Conservation (phyloP, 23 tunicate species). For the Ciona savignyi region DNA sequence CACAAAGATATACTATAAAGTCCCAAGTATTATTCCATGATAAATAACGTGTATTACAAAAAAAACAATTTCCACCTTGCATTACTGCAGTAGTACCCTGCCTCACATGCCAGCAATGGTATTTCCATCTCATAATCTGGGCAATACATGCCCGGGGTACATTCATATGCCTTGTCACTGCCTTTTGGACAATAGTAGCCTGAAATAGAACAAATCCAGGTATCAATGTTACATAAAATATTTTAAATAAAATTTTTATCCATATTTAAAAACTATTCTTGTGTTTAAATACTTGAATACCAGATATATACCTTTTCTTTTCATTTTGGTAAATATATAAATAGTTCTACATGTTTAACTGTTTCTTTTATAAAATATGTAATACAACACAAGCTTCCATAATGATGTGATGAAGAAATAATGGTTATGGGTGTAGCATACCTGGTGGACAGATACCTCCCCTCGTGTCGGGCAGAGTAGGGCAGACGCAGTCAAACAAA, state of each 20-base stretch:
- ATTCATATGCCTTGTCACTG: constrained; percentile 33
- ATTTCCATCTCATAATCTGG: constrained; percentile 45
- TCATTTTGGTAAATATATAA: no score
- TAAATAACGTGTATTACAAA: no score
- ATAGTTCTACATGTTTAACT: no score
- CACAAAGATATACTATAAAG: no score
- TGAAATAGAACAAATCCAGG: background rate
- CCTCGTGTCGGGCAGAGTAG: constrained; percentile 43
- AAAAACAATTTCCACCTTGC: no score
- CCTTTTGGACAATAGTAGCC: constrained; percentile 95
- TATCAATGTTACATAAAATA: background rate
- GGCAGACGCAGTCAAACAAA: constrained; percentile 74
- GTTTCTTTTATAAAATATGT: no score
- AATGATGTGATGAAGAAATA: no score
- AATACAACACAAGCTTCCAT: no score
- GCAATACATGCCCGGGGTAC: constrained; percentile 72
- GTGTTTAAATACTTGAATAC: background rate
- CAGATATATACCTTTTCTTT: background rate
- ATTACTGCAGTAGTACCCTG: constrained; percentile 61
- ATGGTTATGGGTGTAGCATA: no score
- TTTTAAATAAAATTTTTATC: constrained; percentile 1
- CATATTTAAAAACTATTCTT: constrained; percentile 5
- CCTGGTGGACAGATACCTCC: constrained; percentile 88
- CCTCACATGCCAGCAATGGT: constrained; percentile 45
- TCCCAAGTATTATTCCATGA: no score